Evolutionary conservation across 2,113 vertebrate species (phyloP), one percentile per base, ranked within the genome.

Genomic region (Tautogolabrus adspersus): DNA sequence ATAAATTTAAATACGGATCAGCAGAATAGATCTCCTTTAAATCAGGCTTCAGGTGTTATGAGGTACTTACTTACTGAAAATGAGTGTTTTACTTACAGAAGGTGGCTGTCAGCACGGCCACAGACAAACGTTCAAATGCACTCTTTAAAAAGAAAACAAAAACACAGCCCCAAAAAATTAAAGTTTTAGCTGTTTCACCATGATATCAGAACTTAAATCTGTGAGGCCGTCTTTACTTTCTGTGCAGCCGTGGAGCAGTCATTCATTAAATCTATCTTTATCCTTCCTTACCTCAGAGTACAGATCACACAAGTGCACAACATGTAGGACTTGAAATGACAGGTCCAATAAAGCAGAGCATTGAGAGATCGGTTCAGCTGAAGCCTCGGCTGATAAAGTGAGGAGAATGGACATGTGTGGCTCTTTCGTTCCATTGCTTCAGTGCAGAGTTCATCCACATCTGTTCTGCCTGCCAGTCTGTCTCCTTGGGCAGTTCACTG

Each of bases 271-370:
- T 34, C 22, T 37, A 71, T 70, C 70, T 72, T 88, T 80, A 75
- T 84, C 34, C 21, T 19, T 19, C 49, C 42, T 64, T 59, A 83
- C 65, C 66, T 69, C 54, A 16, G 76, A 66, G 72, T 77, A 55
- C 66, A 63, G 58, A 61, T 79, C 79, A 19, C 66, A 65, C 70
- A 72, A 76, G 73, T 71, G 76, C 71, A 63, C 56, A 21, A 65
- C n/a, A 15, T 21, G 66, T 82, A 69, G 70, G 58, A 69, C 40
- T 60, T 54, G 54, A 87, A 68, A 60, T 85, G 87, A 83, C 87
- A 79, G 49, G 56, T 40, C 74, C 66, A 75, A 77, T 85, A 85
- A 87, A 81, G 67, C 54, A 60, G 63, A 71, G 57, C 54, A 72
- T 37, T 13, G 66, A 49, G 61, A 57, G 23, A 42, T 42, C 8